Percentiles rank a stretch among this genome's conserved stretches.
Conservation (phyloP, 2,888 invertebrate species). For the Latrodectus hesperus region DNA sequence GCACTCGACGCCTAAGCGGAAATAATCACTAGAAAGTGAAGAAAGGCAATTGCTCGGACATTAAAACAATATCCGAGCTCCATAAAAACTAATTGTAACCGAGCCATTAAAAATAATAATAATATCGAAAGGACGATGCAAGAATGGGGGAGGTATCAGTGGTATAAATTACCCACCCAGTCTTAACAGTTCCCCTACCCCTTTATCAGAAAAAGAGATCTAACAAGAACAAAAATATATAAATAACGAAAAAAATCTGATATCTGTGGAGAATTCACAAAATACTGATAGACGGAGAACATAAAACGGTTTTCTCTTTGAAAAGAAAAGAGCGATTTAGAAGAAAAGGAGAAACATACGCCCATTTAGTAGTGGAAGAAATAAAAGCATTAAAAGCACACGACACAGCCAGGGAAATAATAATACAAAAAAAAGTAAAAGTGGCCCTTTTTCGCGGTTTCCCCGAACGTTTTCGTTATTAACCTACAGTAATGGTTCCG, state of each 20-base stretch:
- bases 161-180: slow-evolving; percentile 15
- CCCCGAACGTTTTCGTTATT: slow-evolving; percentile 60
- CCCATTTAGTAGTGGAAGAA: slow-evolving; percentile 53
- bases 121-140: slow-evolving; percentile 13
- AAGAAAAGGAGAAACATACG: slow-evolving; percentile 55
- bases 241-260: slow-evolving; percentile 8
- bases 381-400: slow-evolving; percentile 59
- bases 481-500: slow-evolving; percentile 64
- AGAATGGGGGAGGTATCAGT: slow-evolving; percentile 2
- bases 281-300: slow-evolving; percentile 28
- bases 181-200: slow-evolving; percentile 21
- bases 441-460: slow-evolving; percentile 15
- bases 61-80: slow-evolving; percentile 39
- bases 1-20: not conserved
- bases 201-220: not conserved
- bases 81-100: slow-evolving; percentile 30
- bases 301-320: slow-evolving; percentile 41
- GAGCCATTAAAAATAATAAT: slow-evolving; percentile 35
- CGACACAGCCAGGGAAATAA: not conserved
- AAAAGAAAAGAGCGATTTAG: slow-evolving; percentile 54
- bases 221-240: not conserved
- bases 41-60: not conserved
- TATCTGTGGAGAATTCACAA: slow-evolving; percentile 23
- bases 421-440: slow-evolving; percentile 6
- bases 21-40: not conserved